phyloP scores from a whole-genome alignment of 2,113 vertebrate genomes.

The Dromas ardeola region DNA sequence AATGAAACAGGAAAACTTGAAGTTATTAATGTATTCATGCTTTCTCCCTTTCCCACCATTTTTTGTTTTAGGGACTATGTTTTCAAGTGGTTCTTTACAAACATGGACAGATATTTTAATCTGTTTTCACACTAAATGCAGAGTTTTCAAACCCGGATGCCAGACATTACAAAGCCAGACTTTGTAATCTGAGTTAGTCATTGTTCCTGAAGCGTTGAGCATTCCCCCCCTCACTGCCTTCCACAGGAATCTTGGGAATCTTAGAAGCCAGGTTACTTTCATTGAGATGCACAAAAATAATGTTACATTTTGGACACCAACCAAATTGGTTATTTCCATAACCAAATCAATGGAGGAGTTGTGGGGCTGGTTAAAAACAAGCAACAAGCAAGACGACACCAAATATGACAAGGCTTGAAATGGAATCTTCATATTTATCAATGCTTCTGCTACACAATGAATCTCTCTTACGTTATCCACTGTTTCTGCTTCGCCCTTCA shows the following conservation, averaged over 20 bases:
- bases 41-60: background rate
- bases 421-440: background rate
- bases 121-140: background rate
- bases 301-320: background rate
- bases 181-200: background rate
- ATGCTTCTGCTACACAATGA: background rate
- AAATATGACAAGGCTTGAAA: background rate
- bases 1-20: background rate
- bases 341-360: background rate
- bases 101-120: background rate
- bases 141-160: background rate
- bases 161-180: background rate
- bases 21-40: background rate
- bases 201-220: background rate
- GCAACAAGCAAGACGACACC: background rate
- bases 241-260: background rate
- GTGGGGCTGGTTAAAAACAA: background rate
- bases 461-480: background rate
- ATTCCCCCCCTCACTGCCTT: background rate
- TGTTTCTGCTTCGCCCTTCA: background rate
- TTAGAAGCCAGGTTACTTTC: background rate
- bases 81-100: background rate
- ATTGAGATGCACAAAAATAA: background rate
- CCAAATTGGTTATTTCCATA: background rate
- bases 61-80: background rate